These are phyloP conservation scores for Camponotus fellah DNA, from an alignment of 2,888 invertebrate species.

Conservation along the genomic window DNA sequence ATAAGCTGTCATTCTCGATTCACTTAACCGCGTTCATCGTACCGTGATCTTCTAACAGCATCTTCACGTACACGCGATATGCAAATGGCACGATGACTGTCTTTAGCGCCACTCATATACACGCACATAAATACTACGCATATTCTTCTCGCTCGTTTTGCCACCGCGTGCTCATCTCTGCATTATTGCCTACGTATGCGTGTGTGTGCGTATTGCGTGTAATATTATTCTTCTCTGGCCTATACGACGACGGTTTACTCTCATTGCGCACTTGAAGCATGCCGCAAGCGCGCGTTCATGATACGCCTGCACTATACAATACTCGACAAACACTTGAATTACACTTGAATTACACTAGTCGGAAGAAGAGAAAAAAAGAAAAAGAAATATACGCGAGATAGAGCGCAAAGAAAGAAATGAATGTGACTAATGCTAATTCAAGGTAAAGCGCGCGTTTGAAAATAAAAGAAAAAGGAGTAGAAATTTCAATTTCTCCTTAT, in stretches of 20 bases:
- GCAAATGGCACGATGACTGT: conserved; percentile 20
- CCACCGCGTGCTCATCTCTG: background rate
- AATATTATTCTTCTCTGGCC: conserved; percentile 13
- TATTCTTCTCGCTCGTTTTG: conserved; percentile 17
- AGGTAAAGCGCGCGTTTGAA: background rate
- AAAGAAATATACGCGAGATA: conserved; percentile 3
- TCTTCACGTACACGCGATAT: conserved; percentile 13
- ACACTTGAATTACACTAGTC: conserved; percentile 54
- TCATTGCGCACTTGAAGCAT: conserved; percentile 36
- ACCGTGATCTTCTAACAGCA: conserved; percentile 18
- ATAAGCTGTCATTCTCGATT: conserved; percentile 72
- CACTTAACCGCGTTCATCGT: conserved; percentile 68
- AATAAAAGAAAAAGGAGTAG: background rate
- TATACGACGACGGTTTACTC: background rate
- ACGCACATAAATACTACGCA: conserved; percentile 14
- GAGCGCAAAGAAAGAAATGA: background rate
- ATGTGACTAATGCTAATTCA: conserved; percentile 11
- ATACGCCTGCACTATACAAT: conserved; percentile 12
- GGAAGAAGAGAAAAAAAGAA: conserved; percentile 18
- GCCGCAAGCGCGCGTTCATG: background rate
- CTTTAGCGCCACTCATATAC: conserved; percentile 17
- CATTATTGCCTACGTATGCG: background rate
- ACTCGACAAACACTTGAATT: conserved; percentile 62
- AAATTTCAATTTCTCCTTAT: background rate
- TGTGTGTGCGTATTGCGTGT: background rate